Percentiles rank a stretch among this genome's conserved stretches.
Evolutionary conservation across 1,140 invertebrate genomes (phyloP).

Genomic region (Brachionus asplanchnoidis): DNA sequence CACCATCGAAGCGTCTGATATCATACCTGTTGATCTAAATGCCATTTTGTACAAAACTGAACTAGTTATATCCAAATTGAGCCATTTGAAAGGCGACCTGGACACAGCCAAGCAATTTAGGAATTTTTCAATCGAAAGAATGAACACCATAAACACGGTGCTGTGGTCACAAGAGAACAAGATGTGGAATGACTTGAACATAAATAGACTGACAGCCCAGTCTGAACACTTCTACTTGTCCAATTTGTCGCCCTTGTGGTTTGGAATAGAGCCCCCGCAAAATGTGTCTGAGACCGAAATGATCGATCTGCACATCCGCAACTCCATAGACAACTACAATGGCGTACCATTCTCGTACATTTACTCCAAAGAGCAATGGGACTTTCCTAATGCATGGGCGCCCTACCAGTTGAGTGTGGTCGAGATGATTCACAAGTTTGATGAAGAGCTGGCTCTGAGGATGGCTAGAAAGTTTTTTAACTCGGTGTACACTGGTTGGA

Average conservation of each 20-base stretch:
- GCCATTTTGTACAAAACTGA: conserved; percentile 70
- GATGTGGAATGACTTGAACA: conserved; percentile 79
- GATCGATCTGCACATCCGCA: not conserved
- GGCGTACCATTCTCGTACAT: conserved; percentile 74
- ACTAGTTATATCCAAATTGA: conserved; percentile 64
- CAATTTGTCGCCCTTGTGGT: conserved; percentile 79
- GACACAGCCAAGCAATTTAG: conserved; percentile 65
- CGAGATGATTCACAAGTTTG: conserved; percentile 60
- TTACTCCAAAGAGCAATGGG: conserved; percentile 83
- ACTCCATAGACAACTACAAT: conserved; percentile 54
- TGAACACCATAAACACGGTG: conserved; percentile 66
- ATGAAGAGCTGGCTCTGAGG: conserved; percentile 66
- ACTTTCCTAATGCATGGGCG: conserved; percentile 88
- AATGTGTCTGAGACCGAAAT: not conserved
- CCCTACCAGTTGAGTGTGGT: conserved; percentile 77
- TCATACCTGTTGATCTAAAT: conserved; percentile 80
- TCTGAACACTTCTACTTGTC: conserved; percentile 71
- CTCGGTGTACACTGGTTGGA: conserved; percentile 74
- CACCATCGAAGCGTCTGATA: conserved; percentile 62
- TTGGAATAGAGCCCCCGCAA: conserved; percentile 45
- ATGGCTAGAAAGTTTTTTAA: conserved; percentile 74
- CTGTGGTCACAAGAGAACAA: conserved; percentile 80
- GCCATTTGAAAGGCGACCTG: conserved; percentile 59
- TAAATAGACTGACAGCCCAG: conserved; percentile 61
- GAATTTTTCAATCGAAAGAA: conserved; percentile 63